Evolutionary conservation across 2,888 invertebrate genomes (phyloP), one percentile per base, ranked within the genome.

Genomic region (Melieria picta): DNA sequence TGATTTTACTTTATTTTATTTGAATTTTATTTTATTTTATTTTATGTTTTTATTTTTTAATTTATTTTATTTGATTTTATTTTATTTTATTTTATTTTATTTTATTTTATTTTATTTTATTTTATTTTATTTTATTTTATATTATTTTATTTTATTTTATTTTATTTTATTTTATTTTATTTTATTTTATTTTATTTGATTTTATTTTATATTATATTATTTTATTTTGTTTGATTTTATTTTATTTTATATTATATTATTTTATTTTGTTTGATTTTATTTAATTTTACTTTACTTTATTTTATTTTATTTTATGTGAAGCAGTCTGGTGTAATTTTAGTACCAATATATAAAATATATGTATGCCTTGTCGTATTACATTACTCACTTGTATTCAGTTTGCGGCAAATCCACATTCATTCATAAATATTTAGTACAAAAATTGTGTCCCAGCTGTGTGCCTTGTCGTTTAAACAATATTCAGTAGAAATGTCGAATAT

Each of bases 181-280:
- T 60, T 60, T 60, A 4, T 58, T 52, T 52, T 11, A 52, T 52
- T 52, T 11, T 52, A 11, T 52, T 11, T 52, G 2, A 11, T 11
- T 52, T 52, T 11, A 52, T 52, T 52, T 52, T 11, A 52, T 52
- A 3, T n/a, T n/a, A 11, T 11, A 45, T 60, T 60, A 60, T 60
- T 60, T 42, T 42, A 42, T 60, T 60, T 60, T 60, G 45, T 42
- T 60, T 60, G 45, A 60, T 60, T 60, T 60, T 42, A 42, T 60
- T 60, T 42, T 60, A 42, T 60, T 42, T 60, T 60, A 60, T 60
- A 45, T 60, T 60, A 60, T 60, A 45, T 60, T 60, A 42, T 42
- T 60, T 30, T 60, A 60, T 60, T 60, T 60, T 5, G 45, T 60
- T 42, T 42, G 4, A 5, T 60, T 43, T 45, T 60, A 60, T 60